Percentiles rank a stretch among this genome's conserved stretches.
phyloP scores from a whole-genome alignment of 2,797 vertebrate species.

The Poecilia picta region DNA sequence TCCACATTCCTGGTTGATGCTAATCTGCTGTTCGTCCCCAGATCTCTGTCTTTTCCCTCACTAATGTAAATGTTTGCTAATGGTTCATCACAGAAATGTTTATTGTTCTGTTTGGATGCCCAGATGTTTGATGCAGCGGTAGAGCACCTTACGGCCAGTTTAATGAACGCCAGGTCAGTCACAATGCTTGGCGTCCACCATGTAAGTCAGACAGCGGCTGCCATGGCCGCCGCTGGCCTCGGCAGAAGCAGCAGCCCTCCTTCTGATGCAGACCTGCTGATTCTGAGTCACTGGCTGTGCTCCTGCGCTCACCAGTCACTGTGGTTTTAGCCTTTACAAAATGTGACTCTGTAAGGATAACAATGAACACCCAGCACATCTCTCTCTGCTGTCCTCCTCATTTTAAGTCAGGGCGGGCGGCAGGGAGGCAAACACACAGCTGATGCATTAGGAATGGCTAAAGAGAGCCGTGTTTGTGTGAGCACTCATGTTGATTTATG shows the following conservation, averaged over 20 bases:
- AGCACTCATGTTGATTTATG: constrained; percentile 12
- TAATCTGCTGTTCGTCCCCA: background rate
- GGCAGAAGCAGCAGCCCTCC: constrained; percentile 61
- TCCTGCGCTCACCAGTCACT: constrained; percentile 52
- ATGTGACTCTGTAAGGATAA: constrained; percentile 52
- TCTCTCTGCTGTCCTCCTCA: constrained; percentile 48
- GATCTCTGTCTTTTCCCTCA: background rate
- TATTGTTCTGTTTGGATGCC: background rate
- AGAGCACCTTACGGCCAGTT: background rate
- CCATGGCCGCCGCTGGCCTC: constrained; percentile 13
- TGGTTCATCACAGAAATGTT: background rate
- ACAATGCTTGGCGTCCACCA: constrained; percentile 31
- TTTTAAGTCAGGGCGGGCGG: constrained; percentile 46
- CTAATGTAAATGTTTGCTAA: background rate
- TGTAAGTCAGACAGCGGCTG: constrained; percentile 26
- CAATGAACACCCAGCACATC: constrained; percentile 54
- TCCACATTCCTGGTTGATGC: background rate
- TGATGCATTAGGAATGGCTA: constrained; percentile 48
- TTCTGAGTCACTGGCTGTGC: constrained; percentile 63
- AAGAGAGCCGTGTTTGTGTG: constrained; percentile 31
- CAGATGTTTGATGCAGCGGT: background rate
- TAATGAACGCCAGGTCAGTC: constrained; percentile 5
- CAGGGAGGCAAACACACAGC: constrained; percentile 44
- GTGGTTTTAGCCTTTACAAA: constrained; percentile 57
- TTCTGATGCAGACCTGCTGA: constrained; percentile 63